phyloP scores from a whole-genome alignment of 1,140 invertebrate species.

The Drosophila repleta region DNA sequence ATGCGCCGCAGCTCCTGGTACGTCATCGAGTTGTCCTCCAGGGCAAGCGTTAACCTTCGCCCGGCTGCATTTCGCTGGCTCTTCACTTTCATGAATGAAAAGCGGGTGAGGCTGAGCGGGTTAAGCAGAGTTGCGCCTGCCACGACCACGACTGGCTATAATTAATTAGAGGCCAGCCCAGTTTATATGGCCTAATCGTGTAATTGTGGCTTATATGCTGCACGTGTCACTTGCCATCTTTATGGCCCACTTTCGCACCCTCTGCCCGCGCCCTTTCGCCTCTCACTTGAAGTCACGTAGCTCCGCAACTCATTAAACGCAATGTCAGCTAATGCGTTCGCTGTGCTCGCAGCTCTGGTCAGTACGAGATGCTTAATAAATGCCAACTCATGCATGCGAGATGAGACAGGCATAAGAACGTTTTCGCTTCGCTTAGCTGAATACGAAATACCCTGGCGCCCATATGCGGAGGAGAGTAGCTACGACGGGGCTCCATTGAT shows the following conservation, averaged over 20 bases:
- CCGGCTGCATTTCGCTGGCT: conserved; percentile 4
- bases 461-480: too few relatives aligned
- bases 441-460: background rate
- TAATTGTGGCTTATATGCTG: conserved; percentile 29
- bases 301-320: conserved; percentile 25
- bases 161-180: conserved; percentile 33
- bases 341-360: conserved; percentile 18
- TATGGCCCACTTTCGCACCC: conserved; percentile 37
- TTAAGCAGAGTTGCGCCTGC: too few relatives aligned
- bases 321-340: conserved; percentile 26
- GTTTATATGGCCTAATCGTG: conserved; percentile 19
- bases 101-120: background rate
- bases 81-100: conserved; percentile 65
- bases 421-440: background rate
- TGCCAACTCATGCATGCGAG: conserved; percentile 30
- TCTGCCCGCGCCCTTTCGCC: background rate
- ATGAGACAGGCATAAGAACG: background rate
- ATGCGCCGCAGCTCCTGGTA: conserved; percentile 52
- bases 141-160: background rate
- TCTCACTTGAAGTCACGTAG: conserved; percentile 25
- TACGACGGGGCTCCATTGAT: too few relatives aligned
- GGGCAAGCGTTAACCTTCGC: conserved; percentile 71
- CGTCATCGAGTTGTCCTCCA: conserved; percentile 69
- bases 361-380: conserved; percentile 4
- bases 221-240: conserved; percentile 28